Conservation (phyloP, 2,888 invertebrate species). For the Luperina nickerlii region DNA sequence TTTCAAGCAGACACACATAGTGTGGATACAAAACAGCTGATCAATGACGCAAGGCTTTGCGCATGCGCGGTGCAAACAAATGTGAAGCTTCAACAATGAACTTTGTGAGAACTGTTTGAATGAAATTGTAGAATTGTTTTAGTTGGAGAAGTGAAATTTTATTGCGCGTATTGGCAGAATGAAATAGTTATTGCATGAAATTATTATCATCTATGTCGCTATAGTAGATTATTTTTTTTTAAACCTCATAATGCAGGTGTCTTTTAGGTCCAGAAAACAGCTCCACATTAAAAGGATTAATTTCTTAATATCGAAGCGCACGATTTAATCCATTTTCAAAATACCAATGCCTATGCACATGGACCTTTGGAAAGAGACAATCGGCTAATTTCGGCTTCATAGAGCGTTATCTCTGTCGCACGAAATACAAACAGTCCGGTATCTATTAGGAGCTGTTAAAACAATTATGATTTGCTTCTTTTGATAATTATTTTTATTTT, state of each 20-base stretch:
- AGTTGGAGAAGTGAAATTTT: neutral
- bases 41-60: constrained; percentile 41
- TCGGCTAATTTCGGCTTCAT: too few species aligned
- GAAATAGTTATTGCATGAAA: neutral
- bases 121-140: constrained; percentile 24
- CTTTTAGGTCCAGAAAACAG: neutral
- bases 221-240: neutral
- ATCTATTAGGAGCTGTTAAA: too few species aligned
- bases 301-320: neutral
- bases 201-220: neutral
- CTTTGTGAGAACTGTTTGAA: constrained; percentile 50
- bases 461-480: too few species aligned
- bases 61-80: constrained; percentile 53
- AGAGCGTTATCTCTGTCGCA: too few species aligned
- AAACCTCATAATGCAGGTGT: neutral
- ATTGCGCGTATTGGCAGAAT: neutral
- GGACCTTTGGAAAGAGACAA: too few species aligned
- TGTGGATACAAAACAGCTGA: constrained; percentile 62
- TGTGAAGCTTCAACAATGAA: constrained; percentile 49
- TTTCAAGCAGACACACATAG: constrained; percentile 16
- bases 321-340: neutral
- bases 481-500: too few species aligned
- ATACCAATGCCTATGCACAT: too few species aligned
- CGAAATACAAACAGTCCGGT: too few species aligned
- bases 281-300: neutral